These are phyloP conservation scores for Henricia sp. DNA, from an alignment of 53 echinoderm and acorn worm genomes.

Conservation along the genomic window DNA sequence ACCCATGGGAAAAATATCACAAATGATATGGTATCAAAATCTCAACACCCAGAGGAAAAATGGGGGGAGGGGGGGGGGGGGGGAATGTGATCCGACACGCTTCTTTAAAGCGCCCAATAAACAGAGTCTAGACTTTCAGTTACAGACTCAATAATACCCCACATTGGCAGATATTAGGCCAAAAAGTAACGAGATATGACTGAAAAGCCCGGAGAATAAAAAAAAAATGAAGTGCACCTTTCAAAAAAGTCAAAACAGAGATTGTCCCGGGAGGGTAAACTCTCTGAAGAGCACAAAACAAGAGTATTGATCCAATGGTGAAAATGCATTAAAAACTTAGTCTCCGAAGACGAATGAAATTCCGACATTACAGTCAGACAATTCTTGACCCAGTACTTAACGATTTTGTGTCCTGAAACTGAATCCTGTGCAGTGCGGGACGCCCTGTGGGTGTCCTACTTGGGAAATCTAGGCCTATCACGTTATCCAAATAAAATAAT, in stretches of 20 bases:
- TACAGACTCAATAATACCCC: slow-evolving; percentile 2
- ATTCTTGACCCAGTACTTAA: slow-evolving; percentile 37
- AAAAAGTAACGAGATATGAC: neutral
- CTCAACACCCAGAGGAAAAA: no score
- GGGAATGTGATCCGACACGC: no score
- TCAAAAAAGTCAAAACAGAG: neutral
- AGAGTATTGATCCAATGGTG: slow-evolving; percentile 5
- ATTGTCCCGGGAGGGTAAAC: neutral
- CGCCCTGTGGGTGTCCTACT: slow-evolving; percentile 1
- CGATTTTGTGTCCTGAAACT: slow-evolving; percentile 20
- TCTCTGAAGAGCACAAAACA: neutral
- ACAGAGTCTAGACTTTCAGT: slow-evolving; percentile 6
- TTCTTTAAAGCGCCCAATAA: no score
- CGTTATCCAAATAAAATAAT: slow-evolving; percentile 38
- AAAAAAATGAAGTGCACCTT: neutral
- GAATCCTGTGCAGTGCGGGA: neutral
- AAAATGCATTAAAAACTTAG: slow-evolving; percentile 4
- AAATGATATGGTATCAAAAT: no score
- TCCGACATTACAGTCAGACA: neutral
- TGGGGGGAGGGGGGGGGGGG: no score
- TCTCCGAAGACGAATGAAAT: neutral
- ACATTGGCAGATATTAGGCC: neutral
- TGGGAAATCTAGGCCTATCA: neutral
- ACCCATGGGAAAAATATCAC: no score
- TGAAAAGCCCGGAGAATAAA: neutral